Evolutionary conservation across 1,140 invertebrate genomes (phyloP), one percentile per base, ranked within the genome.

Genomic region (Globodera rostochiensis): DNA sequence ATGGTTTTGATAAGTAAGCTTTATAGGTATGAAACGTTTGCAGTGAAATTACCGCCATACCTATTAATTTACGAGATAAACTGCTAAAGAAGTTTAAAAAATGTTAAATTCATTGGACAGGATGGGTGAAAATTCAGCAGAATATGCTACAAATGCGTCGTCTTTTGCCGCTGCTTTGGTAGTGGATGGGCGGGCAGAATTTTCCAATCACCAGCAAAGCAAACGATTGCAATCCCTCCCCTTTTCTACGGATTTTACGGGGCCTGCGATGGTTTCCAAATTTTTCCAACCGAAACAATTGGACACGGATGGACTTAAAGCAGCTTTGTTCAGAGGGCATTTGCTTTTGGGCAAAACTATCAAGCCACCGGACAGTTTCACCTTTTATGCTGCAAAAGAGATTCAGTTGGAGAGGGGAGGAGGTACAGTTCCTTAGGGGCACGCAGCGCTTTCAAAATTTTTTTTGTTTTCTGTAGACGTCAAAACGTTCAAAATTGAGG

Each of bases 261-360:
- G 80, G 3, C 21, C 80, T n/a, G 67, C 81, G 4, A 47, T 69
- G 45, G 81, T 82, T 9, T 79, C 75, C 21, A 47, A 36, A 36
- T 82, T 64, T 49, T 82, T 82, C 50, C 49, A 64, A 8, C 21
- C 60, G 49, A 80, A 82, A 82, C 53, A 70, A 49, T 47, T 80
- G 5, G n/a, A 36, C 50, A 25, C 25, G 15, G 21, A 79, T 49
- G 50, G 69, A 19, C 36, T 71, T 4, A 81, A 45, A 60, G 80
- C 80, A 69, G 74, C 80, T 47, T 46, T 74, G 60, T 81, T 81
- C 53, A 25, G 80, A 45, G 77, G 77, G 3, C 77, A 78, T 78
- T 69, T 78, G 64, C 64, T 78, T 36, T 15, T 78, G 2, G 70
- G 70, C 13, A 69, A 78, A 49, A 46, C 25, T 9, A n/a, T 78